Base-by-base conservation (phyloP, 2,888 invertebrate species). In the Cataglyphis albicans region DNA sequence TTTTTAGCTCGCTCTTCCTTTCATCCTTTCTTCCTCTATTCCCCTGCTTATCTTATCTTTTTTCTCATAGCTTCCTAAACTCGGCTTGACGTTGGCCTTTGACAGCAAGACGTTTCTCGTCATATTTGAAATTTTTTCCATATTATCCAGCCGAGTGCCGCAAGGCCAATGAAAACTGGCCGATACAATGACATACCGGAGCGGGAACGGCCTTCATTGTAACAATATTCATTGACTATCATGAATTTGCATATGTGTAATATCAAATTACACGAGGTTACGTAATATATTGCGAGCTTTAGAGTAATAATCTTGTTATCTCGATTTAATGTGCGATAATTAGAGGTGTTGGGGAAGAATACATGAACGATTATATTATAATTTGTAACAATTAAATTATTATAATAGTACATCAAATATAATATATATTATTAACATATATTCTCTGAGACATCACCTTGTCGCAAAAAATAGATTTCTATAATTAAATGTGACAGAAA, bases 1-100 rank as follows among this genome's bases (percentile, higher is more conserved):
- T 52, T 7, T 63, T 61, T 65, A 70, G 21, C 65, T 76, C 81
- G 38, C n/a, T 61, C 85, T 32, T 44, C 35, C 57, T 64, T 12
- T 35, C 48, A 18, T 1, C 18, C 48, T 63, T 52, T 3, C 44
- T 21, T 29, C 21, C 41, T n/a, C 35, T 32, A 38, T 25, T 12
- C 29, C 10, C 15, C 38, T 18, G 61, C 18, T 15, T 38, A 29
- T 52, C 29, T 32, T 41, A 12, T 52, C 48, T 67, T 41, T 41
- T 74, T 35, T 15, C 35, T 65, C 25, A 38, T 48, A 35, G 35
- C 21, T 38, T 12, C n/a, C 35, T 61, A 59, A 72, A 29, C 41
- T 35, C 48, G 32, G 15, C 63, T 75, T 68, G 29, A 38, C 25
- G 32, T 55, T 59, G 35, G 52, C 38, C 48, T 78, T 61, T 32